Base-by-base conservation (phyloP, 2,113 vertebrate genomes). In the Prochilodus magdalenae region DNA sequence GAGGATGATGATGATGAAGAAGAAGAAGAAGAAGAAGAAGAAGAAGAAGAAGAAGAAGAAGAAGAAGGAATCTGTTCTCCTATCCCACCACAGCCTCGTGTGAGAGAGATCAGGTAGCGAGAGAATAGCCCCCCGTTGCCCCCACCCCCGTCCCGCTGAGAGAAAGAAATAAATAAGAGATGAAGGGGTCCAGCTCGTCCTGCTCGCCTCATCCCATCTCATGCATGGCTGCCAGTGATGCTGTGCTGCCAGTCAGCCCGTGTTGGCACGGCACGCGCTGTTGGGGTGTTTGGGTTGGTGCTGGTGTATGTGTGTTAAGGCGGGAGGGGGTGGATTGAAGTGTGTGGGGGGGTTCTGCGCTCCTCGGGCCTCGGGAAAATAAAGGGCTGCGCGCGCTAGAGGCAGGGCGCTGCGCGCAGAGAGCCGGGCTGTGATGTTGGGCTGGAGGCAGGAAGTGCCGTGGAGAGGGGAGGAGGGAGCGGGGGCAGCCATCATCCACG, bases 361-460 rank as follows among this genome's bases (percentile, higher is more conserved):
- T 87, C 89, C 57, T 80, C 87, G 91, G 90, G 57, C 91, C 90
- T 85, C 91, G 91, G 93, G 93, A 87, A 73, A 80, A 95, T 95
- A 94, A 95, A 95, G 94, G 93, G 93, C 85, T 92, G 93, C 92
- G 91, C 53, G 53, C 57, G 24, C 57, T 18, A 60, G n/a, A 60
- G 57, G 22, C 57, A 60, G 24, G 57, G 57, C 57, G 24, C 57
- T n/a, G 57, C n/a, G 57, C 57, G 24, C 57, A 24, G 0, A 60
- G 7, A 24, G 57, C n/a, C 57, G 24, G 57, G 57, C 24, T 22
- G 57, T 89, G 90, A 96, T 96, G 96, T 88, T 95, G 92, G 93
- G 94, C 93, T 96, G 96, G 96, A 95, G 95, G 90, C 95, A 96
- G 96, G 96, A 96, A 96, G 94, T 95, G 91, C 93, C 93, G 93